A percentile compares a stretch with the other conserved stretches of the same genome.
Conservation (phyloP, 2,113 vertebrate species). For the Gyps fulvus region DNA sequence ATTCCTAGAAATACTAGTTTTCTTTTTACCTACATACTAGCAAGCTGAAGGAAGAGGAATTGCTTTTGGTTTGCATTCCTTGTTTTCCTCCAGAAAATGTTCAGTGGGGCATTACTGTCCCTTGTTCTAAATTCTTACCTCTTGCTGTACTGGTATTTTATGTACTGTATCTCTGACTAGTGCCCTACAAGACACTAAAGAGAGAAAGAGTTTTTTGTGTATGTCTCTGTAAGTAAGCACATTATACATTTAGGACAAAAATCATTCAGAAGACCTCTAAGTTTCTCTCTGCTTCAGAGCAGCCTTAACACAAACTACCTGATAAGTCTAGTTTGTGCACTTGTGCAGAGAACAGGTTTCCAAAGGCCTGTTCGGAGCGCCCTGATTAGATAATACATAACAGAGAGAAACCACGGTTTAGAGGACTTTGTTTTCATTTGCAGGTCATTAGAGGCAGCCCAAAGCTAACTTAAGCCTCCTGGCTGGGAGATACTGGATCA, state of each 20-base stretch:
- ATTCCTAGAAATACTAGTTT: not conserved
- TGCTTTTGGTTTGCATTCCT: not conserved
- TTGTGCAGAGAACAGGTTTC: not conserved
- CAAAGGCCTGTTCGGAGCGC: not conserved
- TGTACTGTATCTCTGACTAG: not conserved
- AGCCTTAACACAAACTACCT: not conserved
- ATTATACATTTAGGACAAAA: not conserved
- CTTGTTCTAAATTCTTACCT: not conserved
- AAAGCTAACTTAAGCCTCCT: slow-evolving; percentile 26
- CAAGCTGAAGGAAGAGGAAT: not conserved
- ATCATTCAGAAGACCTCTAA: not conserved
- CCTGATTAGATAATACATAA: slow-evolving; percentile 22
- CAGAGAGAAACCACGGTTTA: not conserved
- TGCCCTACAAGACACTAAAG: not conserved
- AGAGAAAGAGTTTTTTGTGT: not conserved
- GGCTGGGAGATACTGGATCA: not conserved
- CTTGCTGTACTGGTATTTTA: not conserved
- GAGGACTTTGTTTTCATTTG: slow-evolving; percentile 51
- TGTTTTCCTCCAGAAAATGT: not conserved
- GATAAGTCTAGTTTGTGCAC: not conserved
- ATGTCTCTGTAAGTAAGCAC: not conserved
- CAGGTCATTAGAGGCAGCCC: slow-evolving; percentile 16
- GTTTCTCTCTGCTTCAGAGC: not conserved
- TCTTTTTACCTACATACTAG: not conserved
- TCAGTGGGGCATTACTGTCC: not conserved